Percentiles rank a stretch among this genome's conserved stretches.
Conservation (phyloP, 92 coral and sea anemone genomes). For the Porites rus region DNA sequence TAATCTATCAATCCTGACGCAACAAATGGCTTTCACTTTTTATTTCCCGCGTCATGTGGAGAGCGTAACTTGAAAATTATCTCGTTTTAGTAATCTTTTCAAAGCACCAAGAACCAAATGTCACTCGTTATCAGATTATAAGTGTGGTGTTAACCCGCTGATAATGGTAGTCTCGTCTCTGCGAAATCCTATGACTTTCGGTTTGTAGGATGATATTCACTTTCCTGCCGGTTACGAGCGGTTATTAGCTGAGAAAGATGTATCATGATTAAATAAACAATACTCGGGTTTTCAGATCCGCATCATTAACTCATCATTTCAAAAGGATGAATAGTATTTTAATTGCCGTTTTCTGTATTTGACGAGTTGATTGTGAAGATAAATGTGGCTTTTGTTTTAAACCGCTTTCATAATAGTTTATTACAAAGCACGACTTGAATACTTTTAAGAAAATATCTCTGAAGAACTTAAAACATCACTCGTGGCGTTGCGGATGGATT, state of each 20-base stretch:
- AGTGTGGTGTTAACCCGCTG: slow-evolving; percentile 22
- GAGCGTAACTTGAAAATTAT: neutral
- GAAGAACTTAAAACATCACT: neutral
- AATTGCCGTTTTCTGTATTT: slow-evolving; percentile 31
- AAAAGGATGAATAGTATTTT: slow-evolving; percentile 39
- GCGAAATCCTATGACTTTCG: too few species aligned
- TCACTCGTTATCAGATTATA: slow-evolving; percentile 21
- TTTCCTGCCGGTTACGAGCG: neutral
- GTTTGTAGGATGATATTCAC: too few species aligned
- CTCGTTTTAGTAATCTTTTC: slow-evolving; percentile 25
- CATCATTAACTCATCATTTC: slow-evolving; percentile 9
- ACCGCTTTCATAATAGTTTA: slow-evolving; percentile 13
- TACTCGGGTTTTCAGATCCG: neutral
- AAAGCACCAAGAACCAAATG: slow-evolving; percentile 10
- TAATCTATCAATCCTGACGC: neutral
- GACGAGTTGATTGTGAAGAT: slow-evolving; percentile 38
- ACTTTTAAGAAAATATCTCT: slow-evolving; percentile 1
- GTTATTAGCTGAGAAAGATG: neutral
- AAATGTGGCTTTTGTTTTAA: neutral
- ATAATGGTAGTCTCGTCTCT: neutral
- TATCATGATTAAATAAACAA: neutral
- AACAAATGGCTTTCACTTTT: neutral
- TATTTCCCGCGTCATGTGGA: slow-evolving; percentile 9
- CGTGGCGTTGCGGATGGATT: neutral
- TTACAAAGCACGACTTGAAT: neutral